Evolutionary conservation across 2,797 vertebrate genomes (phyloP).

Genomic region (Brotogeris chrysoptera): DNA sequence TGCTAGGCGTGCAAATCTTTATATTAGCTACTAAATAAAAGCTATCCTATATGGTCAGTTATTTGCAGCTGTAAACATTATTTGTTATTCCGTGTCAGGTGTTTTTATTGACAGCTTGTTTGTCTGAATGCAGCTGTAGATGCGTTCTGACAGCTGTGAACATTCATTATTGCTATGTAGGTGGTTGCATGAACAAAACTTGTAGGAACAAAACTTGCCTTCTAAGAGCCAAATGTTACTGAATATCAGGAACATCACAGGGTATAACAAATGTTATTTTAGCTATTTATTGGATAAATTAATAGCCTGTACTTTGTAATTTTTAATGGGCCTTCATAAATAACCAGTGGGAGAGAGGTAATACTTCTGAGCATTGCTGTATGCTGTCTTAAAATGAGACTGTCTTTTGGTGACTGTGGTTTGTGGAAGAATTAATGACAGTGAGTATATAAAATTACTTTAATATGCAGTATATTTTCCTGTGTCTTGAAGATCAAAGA

Average conservation of each 20-base stretch:
- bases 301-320: background rate
- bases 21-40: conserved; percentile 55
- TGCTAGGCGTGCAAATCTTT: background rate
- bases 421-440: conserved; percentile 5
- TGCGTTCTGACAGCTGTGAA: conserved; percentile 19
- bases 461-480: conserved; percentile 2
- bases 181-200: background rate
- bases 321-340: conserved; percentile 10
- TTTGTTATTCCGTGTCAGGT: background rate
- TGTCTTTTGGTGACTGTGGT: background rate
- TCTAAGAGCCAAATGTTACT: conserved; percentile 6
- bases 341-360: background rate
- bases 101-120: conserved; percentile 33
- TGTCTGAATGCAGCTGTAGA: conserved; percentile 8
- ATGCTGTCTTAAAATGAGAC: background rate
- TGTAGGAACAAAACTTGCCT: conserved; percentile 22
- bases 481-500: conserved; percentile 44
- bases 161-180: background rate
- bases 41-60: background rate
- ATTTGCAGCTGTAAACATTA: conserved; percentile 48
- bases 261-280: conserved; percentile 28
- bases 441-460: conserved; percentile 24
- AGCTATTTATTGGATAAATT: conserved; percentile 26
- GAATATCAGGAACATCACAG: background rate
- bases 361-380: background rate